These are phyloP conservation scores for Tupaia chinensis DNA, from an alignment of 2,113 vertebrate species.

Conservation along the genomic window DNA sequence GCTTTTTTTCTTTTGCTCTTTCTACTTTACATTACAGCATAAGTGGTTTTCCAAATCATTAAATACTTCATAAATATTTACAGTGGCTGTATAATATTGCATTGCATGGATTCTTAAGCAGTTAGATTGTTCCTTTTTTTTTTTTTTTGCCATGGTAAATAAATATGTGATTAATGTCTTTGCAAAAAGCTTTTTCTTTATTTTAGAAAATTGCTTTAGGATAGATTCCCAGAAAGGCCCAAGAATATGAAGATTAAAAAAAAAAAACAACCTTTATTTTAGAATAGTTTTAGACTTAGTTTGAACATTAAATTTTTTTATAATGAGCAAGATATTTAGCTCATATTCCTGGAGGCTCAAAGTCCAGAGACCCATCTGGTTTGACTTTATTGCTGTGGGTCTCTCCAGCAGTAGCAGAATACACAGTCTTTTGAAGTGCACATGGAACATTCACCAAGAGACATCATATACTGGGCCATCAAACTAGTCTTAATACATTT, in stretches of 20 bases:
- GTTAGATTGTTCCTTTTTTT: conserved; percentile 48
- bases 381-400: too few species aligned
- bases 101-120: conserved; percentile 59
- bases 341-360: too few species aligned
- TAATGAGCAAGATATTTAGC: too few species aligned
- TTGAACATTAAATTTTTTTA: neutral
- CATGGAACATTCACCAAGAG: too few species aligned
- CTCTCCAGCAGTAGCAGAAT: too few species aligned
- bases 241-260: neutral
- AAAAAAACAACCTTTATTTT: conserved; percentile 20
- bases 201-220: conserved; percentile 69
- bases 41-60: conserved; percentile 54
- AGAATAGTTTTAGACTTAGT: conserved; percentile 51
- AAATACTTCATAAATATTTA: conserved; percentile 61
- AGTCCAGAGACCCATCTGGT: too few species aligned
- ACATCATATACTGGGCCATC: too few species aligned
- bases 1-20: conserved; percentile 47
- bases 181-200: conserved; percentile 64
- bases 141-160: conserved; percentile 65
- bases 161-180: conserved; percentile 61
- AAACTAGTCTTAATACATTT: too few species aligned
- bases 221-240: conserved; percentile 61
- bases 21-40: conserved; percentile 29
- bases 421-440: too few species aligned
- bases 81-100: neutral